A percentile compares a stretch with the other conserved stretches of the same genome.
phyloP scores from a whole-genome alignment of 2,797 vertebrate species.

The Pachyuromys duprasi region DNA sequence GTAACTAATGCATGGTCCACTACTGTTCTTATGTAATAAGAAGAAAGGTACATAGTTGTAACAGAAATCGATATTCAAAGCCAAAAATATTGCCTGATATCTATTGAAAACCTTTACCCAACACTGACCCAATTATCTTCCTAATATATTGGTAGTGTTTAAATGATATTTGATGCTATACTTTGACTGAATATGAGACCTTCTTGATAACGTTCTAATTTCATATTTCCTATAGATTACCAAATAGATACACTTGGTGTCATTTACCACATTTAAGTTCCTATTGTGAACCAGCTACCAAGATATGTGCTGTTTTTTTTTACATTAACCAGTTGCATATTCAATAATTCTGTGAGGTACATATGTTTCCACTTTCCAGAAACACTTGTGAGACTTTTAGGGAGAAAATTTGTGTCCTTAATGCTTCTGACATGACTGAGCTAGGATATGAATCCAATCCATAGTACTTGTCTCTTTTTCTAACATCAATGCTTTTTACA shows the following conservation, averaged over 20 bases:
- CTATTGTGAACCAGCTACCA: not conserved
- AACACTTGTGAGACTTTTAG: conserved; percentile 11
- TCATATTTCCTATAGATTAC: not conserved
- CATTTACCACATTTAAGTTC: not conserved
- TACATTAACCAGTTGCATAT: not conserved
- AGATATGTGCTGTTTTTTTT: not conserved
- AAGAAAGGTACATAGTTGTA: not conserved
- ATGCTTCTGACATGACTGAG: not conserved
- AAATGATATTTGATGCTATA: not conserved
- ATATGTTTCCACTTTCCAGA: conserved; percentile 1
- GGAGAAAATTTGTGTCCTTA: not conserved
- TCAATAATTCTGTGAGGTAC: conserved; percentile 10
- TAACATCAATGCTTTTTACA: not conserved
- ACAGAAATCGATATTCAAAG: not conserved
- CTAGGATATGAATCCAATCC: not conserved
- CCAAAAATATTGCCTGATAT: conserved; percentile 10
- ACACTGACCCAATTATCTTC: not conserved
- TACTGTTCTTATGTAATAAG: not conserved
- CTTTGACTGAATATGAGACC: not conserved
- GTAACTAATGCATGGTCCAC: not conserved
- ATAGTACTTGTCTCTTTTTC: not conserved
- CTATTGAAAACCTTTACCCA: not conserved
- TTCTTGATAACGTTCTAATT: conserved; percentile 21
- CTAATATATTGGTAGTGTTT: conserved; percentile 10
- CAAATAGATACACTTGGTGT: not conserved